Conservation (phyloP, 2,113 vertebrate genomes). For the Sarotherodon lohbergeri region DNA sequence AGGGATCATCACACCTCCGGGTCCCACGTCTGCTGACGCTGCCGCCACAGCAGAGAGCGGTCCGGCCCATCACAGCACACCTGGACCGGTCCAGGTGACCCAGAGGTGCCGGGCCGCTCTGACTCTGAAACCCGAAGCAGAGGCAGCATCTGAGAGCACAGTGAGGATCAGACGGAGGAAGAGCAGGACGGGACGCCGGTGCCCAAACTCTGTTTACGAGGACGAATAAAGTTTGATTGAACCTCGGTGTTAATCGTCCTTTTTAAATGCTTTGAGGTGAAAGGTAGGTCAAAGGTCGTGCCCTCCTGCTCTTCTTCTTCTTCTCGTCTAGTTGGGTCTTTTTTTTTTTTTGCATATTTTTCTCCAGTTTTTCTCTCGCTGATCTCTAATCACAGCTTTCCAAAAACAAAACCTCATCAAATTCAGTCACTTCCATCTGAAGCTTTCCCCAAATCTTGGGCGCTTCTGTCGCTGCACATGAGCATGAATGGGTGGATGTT, state of each 20-base stretch:
- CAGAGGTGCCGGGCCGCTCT: background rate
- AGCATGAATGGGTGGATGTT: background rate
- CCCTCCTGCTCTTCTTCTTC: background rate
- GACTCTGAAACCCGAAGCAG: background rate
- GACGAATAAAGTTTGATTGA: background rate
- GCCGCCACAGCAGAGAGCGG: background rate
- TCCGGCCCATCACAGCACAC: background rate
- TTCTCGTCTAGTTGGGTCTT: background rate
- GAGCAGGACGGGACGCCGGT: background rate
- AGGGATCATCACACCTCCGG: background rate
- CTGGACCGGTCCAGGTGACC: background rate
- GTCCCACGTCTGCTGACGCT: background rate
- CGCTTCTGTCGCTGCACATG: background rate
- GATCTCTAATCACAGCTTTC: slow-evolving; percentile 11
- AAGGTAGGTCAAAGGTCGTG: background rate
- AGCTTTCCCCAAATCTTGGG: background rate
- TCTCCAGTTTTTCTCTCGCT: slow-evolving; percentile 7
- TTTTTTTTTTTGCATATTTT: slow-evolving; percentile 65
- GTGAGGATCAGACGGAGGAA: background rate
- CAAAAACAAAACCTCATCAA: background rate
- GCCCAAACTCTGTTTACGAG: background rate
- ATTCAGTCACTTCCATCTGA: background rate
- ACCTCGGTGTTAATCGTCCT: background rate
- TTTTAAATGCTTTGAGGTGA: background rate
- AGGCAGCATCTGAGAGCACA: slow-evolving; percentile 19